Conservation (phyloP, 2,797 vertebrate species). For the Enteromius afrohamiltoni region DNA sequence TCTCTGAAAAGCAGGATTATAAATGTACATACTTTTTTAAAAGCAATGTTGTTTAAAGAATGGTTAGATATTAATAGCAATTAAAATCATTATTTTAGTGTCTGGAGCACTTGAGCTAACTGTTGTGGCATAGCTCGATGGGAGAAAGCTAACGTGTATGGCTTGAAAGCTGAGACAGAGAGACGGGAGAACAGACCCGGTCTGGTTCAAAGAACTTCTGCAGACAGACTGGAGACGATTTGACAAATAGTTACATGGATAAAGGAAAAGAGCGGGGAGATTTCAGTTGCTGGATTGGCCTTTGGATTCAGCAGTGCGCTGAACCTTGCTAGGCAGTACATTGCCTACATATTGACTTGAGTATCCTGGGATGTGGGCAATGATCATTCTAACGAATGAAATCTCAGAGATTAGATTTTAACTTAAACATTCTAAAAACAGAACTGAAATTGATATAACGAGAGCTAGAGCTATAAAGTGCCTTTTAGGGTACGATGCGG, state of each 20-base stretch:
- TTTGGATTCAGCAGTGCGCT: slow-evolving; percentile 2
- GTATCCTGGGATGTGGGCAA: not conserved
- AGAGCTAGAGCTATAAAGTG: not conserved
- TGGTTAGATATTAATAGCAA: not conserved
- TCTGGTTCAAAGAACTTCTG: slow-evolving; percentile 38
- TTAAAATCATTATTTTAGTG: not conserved
- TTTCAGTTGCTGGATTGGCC: slow-evolving; percentile 10
- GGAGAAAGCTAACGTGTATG: slow-evolving; percentile 32
- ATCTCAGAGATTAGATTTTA: not conserved
- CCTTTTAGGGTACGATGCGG: not conserved
- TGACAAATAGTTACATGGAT: slow-evolving; percentile 48
- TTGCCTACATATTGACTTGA: not conserved
- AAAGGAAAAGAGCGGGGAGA: slow-evolving; percentile 13
- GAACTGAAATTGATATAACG: not conserved
- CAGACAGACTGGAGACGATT: slow-evolving; percentile 45
- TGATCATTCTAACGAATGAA: not conserved
- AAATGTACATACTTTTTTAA: not conserved
- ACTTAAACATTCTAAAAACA: not conserved
- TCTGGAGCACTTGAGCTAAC: not conserved
- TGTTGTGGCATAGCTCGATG: too few relatives aligned
- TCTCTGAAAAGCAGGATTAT: not conserved
- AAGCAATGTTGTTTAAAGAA: not conserved
- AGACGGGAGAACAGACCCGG: not conserved
- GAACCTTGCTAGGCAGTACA: not conserved
- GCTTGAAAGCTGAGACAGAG: slow-evolving; percentile 19